Conservation (phyloP, 2,113 vertebrate genomes). For the Rhipidura dahli region DNA sequence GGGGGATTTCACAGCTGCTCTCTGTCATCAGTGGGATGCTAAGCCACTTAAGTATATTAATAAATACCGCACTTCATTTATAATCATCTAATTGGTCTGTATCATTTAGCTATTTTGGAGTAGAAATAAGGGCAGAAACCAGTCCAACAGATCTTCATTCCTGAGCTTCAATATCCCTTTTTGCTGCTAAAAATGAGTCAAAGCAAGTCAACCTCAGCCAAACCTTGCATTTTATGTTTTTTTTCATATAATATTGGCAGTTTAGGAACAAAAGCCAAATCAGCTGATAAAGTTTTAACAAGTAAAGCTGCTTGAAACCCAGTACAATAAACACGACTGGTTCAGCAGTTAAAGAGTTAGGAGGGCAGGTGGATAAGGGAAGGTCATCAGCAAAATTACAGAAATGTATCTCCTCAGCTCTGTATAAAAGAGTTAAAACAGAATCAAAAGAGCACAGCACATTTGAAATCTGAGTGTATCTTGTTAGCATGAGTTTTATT, state of each 20-base stretch:
- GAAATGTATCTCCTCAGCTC: background rate
- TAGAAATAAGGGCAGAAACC: background rate
- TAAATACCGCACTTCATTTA: background rate
- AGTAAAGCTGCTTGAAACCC: background rate
- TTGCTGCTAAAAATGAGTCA: background rate
- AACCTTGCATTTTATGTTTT: background rate
- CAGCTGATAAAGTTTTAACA: background rate
- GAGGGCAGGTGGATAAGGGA: background rate
- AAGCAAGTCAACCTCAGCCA: background rate
- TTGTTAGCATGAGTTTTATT: background rate
- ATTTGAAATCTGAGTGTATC: background rate
- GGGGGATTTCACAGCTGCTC: background rate
- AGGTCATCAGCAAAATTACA: background rate
- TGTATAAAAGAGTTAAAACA: background rate
- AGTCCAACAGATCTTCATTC: background rate
- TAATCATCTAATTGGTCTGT: background rate
- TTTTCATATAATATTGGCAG: background rate
- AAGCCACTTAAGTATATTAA: background rate
- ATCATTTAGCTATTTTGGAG: background rate
- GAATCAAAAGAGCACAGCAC: background rate
- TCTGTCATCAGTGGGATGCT: background rate
- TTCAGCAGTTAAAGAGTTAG: background rate
- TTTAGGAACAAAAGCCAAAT: background rate
- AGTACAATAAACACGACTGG: accelerated
- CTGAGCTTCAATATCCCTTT: background rate